These are phyloP conservation scores for Hestina assimilis DNA, from an alignment of 1,140 invertebrate genomes.

Conservation along the genomic window DNA sequence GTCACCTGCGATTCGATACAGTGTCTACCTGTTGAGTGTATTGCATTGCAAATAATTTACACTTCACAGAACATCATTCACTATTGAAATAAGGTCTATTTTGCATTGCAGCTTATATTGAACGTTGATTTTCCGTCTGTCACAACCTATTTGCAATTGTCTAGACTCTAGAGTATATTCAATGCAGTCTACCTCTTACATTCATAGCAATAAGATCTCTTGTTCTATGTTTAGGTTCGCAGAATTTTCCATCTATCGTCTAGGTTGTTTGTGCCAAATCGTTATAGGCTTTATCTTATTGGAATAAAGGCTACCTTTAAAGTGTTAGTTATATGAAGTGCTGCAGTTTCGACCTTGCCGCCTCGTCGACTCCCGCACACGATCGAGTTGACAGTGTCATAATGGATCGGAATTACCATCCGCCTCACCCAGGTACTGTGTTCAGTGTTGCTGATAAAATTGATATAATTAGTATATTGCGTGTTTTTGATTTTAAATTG, in stretches of 20 bases:
- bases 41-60: conserved; percentile 20
- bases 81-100: conserved; percentile 31
- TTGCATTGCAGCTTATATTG: conserved; percentile 30
- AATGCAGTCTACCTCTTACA: conserved; percentile 38
- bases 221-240: conserved; percentile 17
- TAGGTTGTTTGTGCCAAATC: conserved; percentile 27
- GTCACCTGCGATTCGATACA: conserved; percentile 51
- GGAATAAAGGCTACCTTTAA: conserved; percentile 32
- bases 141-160: conserved; percentile 43
- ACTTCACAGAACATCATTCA: conserved; percentile 24
- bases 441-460: conserved; percentile 9
- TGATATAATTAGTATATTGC: conserved; percentile 7
- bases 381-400: conserved; percentile 54
- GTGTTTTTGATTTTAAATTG: not conserved
- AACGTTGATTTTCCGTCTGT: conserved; percentile 53
- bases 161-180: conserved; percentile 19
- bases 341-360: conserved; percentile 60
- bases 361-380: conserved; percentile 62
- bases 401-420: conserved; percentile 59
- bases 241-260: conserved; percentile 29
- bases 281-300: conserved; percentile 28
- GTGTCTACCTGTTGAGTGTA: conserved; percentile 29
- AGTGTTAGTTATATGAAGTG: conserved; percentile 31
- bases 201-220: conserved; percentile 30
- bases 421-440: conserved; percentile 49